Evolutionary conservation across 2,888 invertebrate genomes (phyloP).

Genomic region (Chymomyza amoena): DNA sequence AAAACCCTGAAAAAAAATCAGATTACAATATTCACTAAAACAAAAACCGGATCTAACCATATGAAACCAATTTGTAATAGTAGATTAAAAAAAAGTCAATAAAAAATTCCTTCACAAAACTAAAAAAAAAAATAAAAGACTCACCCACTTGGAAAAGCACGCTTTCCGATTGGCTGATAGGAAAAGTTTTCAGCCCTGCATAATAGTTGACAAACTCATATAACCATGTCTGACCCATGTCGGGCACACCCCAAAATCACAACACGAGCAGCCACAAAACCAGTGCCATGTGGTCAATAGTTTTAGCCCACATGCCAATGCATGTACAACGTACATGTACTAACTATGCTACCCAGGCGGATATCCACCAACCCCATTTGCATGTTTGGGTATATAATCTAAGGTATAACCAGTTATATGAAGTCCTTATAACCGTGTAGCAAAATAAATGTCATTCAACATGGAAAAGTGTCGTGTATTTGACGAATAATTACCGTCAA

Average conservation of each 20-base stretch:
- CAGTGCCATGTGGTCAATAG: conserved; percentile 37
- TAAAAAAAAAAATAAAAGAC: neutral
- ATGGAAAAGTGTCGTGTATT: conserved; percentile 76
- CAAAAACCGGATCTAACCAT: neutral
- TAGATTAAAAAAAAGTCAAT: neutral
- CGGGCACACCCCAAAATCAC: conserved; percentile 48
- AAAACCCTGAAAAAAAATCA: neutral
- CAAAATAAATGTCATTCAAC: conserved; percentile 74
- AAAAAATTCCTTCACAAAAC: neutral
- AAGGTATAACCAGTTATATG: conserved; percentile 76
- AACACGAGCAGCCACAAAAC: conserved; percentile 9
- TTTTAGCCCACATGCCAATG: neutral
- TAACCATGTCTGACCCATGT: conserved; percentile 39
- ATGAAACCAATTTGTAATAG: neutral
- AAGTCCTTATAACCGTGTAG: conserved; percentile 75
- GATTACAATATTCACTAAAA: neutral
- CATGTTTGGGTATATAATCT: conserved; percentile 59
- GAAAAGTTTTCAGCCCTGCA: conserved; percentile 44
- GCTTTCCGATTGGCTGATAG: conserved; percentile 50
- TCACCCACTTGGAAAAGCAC: conserved; percentile 4
- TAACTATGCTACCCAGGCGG: neutral
- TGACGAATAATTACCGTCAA: conserved; percentile 78
- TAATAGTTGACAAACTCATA: conserved; percentile 65
- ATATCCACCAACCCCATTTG: neutral
- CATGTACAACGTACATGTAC: neutral